Conservation (phyloP, 2,888 invertebrate species). For the Eupithecia subumbrata region DNA sequence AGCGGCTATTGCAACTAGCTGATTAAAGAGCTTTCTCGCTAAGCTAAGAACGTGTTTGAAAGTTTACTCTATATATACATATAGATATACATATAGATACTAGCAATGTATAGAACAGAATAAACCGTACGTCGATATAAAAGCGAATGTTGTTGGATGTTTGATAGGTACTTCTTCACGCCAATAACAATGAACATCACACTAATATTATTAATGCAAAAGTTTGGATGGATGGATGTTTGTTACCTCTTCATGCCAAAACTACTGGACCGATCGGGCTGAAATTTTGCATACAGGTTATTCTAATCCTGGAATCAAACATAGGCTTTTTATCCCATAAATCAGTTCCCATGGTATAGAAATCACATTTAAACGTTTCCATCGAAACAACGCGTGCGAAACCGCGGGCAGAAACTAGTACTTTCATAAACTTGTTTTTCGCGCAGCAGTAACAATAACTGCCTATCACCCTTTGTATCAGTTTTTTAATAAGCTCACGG, state of each 20-base stretch:
- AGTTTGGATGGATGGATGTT: too few relatives aligned
- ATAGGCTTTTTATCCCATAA: too few relatives aligned
- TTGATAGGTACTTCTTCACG: background rate
- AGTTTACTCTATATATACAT: background rate
- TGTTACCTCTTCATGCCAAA: too few relatives aligned
- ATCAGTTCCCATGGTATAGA: too few relatives aligned
- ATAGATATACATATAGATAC: too few relatives aligned
- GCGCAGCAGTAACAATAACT: background rate
- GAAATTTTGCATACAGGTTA: too few relatives aligned
- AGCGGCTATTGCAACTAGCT: background rate
- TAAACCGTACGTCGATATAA: background rate
- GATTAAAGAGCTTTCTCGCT: background rate
- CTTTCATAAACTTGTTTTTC: background rate
- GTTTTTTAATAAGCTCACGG: conserved; percentile 37
- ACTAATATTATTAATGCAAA: too few relatives aligned
- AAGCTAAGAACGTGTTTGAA: background rate
- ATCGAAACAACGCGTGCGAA: too few relatives aligned
- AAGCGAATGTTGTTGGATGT: background rate
- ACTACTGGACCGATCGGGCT: too few relatives aligned
- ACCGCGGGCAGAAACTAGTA: too few relatives aligned
- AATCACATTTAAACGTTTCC: too few relatives aligned
- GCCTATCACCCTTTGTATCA: conserved; percentile 4
- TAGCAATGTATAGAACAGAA: background rate
- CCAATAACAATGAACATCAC: background rate
- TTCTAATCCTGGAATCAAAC: too few relatives aligned